phyloP scores from a whole-genome alignment of 2,113 vertebrate genomes.

The Callithrix jacchus region DNA sequence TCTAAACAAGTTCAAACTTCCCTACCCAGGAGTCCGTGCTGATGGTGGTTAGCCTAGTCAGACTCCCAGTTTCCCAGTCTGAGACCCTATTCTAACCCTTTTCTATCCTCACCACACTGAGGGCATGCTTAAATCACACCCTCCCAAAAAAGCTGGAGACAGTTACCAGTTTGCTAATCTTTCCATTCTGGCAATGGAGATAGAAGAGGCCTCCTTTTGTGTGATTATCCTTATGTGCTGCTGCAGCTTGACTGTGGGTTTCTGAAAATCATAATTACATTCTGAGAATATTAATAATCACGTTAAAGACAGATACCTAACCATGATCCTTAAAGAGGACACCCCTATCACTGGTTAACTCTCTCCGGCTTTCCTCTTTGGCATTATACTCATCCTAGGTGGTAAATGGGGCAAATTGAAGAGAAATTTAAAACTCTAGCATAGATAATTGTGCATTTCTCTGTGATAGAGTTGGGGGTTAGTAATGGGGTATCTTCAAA shows the following conservation, averaged over 20 bases:
- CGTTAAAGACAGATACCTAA: not conserved
- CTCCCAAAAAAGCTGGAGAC: not conserved
- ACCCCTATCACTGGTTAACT: not conserved
- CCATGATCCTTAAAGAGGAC: not conserved
- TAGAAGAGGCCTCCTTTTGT: not conserved
- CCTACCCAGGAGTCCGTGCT: not conserved
- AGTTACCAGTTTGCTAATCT: not conserved
- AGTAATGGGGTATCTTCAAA: not conserved
- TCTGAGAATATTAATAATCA: not conserved
- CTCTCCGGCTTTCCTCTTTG: not conserved
- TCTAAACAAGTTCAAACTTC: conserved; percentile 29
- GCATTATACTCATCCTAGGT: not conserved
- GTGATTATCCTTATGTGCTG: not conserved
- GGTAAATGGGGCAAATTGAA: not conserved
- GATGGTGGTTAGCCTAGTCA: not conserved
- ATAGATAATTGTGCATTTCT: not conserved
- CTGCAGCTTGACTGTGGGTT: not conserved
- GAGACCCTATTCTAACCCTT: not conserved
- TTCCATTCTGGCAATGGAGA: not conserved
- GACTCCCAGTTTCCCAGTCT: not conserved
- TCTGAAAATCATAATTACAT: not conserved
- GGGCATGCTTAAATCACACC: not conserved
- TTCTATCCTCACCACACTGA: not conserved
- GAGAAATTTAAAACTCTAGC: conserved; percentile 7
- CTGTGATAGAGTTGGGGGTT: not conserved